A percentile compares a stretch with the other conserved stretches of the same genome.
Conservation (phyloP, 1,140 invertebrate genomes). For the Contarinia nasturtii region DNA sequence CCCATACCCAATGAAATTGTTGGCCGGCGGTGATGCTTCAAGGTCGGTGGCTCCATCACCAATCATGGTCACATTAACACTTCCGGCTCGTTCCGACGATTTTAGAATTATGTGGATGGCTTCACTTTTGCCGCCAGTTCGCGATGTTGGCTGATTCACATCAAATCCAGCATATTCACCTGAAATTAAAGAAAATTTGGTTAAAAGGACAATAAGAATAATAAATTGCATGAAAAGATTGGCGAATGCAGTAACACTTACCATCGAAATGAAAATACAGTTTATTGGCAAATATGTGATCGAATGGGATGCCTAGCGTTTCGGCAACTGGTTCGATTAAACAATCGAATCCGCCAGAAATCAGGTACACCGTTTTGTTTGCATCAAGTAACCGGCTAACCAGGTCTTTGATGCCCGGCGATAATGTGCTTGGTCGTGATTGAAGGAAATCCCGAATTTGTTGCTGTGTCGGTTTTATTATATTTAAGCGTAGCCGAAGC, state of each 20-base stretch:
- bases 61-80: conserved; percentile 55
- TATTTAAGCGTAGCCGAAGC: no score
- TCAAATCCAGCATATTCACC: conserved; percentile 92
- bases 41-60: no score
- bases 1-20: conserved; percentile 82
- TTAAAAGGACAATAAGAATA: no score
- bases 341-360: conserved; percentile 84
- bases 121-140: no score
- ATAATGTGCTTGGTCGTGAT: conserved; percentile 54
- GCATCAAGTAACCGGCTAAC: conserved; percentile 52
- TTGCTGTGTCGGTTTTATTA: no score
- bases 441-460: conserved; percentile 63
- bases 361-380: conserved; percentile 66
- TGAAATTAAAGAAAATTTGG: no score
- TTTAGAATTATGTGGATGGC: conserved; percentile 60
- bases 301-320: conserved; percentile 54
- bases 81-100: conserved; percentile 54
- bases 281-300: conserved; percentile 77
- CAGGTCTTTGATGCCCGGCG: conserved; percentile 61
- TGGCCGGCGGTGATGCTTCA: conserved; percentile 85
- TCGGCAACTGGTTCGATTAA: conserved; percentile 76
- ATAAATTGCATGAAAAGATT: no score
- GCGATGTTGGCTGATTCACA: conserved; percentile 66
- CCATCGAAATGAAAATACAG: conserved; percentile 79
- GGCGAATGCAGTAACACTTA: no score